Conservation (phyloP, 2,888 invertebrate species). For the Trachelus tabidus region DNA sequence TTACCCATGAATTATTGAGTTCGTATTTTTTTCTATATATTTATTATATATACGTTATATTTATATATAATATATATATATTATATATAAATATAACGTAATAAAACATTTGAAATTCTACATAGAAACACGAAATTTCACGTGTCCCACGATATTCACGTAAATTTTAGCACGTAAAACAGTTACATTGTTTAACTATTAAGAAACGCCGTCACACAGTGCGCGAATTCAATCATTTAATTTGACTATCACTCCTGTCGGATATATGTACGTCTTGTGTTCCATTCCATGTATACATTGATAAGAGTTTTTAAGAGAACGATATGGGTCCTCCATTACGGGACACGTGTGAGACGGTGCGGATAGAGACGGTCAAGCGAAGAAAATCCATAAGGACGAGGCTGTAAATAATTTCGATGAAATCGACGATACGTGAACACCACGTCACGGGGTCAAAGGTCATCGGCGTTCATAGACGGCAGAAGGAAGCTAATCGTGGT, state of each 20-base stretch:
- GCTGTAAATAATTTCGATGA: slow-evolving; percentile 3
- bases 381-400: background rate
- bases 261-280: background rate
- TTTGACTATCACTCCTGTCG: background rate
- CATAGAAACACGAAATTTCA: background rate
- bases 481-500: background rate
- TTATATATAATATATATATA: too few species aligned
- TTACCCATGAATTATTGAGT: background rate
- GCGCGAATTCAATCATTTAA: too few species aligned
- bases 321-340: background rate
- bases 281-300: background rate
- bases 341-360: background rate
- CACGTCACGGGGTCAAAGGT: background rate
- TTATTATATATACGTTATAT: background rate
- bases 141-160: too few species aligned
- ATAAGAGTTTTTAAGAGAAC: background rate
- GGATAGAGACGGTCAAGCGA: background rate
- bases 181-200: too few species aligned
- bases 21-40: background rate
- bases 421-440: background rate
- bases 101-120: background rate
- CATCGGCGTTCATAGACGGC: background rate
- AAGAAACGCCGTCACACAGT: too few species aligned
- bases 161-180: too few species aligned
- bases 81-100: background rate